These are phyloP conservation scores for Drosophila takahashii DNA, from an alignment of 1,140 invertebrate species.

Conservation along the genomic window DNA sequence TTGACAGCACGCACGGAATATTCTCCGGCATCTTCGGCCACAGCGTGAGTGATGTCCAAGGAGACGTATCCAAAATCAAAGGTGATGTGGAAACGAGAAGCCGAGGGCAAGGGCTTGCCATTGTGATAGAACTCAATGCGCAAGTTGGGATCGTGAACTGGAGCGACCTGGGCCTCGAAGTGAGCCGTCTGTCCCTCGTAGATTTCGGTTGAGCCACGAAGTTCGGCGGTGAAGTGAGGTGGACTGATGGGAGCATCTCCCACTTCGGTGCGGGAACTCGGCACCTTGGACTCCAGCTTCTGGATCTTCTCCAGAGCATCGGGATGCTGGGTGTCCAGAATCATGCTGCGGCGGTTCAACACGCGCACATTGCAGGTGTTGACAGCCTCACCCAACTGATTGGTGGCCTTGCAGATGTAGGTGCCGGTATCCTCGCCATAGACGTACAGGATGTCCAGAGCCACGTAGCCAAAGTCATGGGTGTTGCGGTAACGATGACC, in stretches of 20 bases:
- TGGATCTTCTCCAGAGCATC: slow-evolving; percentile 96
- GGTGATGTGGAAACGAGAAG: slow-evolving; percentile 95
- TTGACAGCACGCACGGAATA: slow-evolving; percentile 96
- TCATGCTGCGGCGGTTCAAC: slow-evolving; percentile 92
- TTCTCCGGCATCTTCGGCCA: slow-evolving; percentile 97
- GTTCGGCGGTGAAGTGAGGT: slow-evolving; percentile 92
- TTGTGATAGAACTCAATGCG: slow-evolving; percentile 96
- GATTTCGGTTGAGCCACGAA: slow-evolving; percentile 93
- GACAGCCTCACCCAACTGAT: slow-evolving; percentile 95
- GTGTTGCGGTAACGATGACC: slow-evolving; percentile 96
- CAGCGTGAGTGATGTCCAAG: slow-evolving; percentile 94
- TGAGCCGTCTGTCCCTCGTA: slow-evolving; percentile 94
- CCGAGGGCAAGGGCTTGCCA: slow-evolving; percentile 93
- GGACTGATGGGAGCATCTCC: slow-evolving; percentile 91
- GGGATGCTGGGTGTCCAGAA: slow-evolving; percentile 96
- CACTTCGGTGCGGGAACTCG: slow-evolving; percentile 91
- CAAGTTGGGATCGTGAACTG: slow-evolving; percentile 95
- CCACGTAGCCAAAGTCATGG: slow-evolving; percentile 98
- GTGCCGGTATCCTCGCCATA: slow-evolving; percentile 97
- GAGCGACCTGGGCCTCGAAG: slow-evolving; percentile 96
- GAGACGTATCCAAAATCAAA: slow-evolving; percentile 98
- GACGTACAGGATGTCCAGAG: slow-evolving; percentile 96
- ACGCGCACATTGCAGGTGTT: slow-evolving; percentile 95
- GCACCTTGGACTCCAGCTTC: slow-evolving; percentile 93
- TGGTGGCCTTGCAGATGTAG: slow-evolving; percentile 97